These are phyloP conservation scores for Anthonomus grandis DNA, from an alignment of 1,140 invertebrate genomes.

Conservation along the genomic window DNA sequence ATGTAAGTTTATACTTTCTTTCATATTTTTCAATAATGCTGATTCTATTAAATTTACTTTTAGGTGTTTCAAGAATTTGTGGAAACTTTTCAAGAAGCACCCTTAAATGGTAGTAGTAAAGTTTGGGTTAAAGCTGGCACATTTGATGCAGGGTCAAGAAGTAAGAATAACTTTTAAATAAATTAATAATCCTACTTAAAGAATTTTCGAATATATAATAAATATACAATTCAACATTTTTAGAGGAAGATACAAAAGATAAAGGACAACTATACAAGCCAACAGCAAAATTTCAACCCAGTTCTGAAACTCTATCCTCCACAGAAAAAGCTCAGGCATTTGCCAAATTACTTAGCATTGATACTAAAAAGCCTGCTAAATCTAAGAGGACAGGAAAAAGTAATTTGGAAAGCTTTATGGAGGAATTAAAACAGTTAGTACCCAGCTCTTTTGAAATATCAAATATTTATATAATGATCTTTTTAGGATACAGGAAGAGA, in stretches of 20 bases:
- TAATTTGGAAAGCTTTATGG: constrained; percentile 73
- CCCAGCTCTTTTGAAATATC: constrained; percentile 1
- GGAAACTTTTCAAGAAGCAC: constrained; percentile 90
- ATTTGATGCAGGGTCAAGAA: constrained; percentile 90
- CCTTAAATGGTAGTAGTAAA: constrained; percentile 74
- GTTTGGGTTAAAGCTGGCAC: constrained; percentile 96
- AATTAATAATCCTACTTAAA: background rate
- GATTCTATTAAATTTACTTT: constrained; percentile 30
- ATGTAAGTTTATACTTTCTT: constrained; percentile 53
- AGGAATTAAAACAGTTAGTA: constrained; percentile 43
- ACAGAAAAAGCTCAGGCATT: constrained; percentile 65
- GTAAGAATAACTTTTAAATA: constrained; percentile 63
- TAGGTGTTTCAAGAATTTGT: constrained; percentile 96
- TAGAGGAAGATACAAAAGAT: constrained; percentile 84
- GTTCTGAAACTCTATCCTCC: constrained; percentile 50
- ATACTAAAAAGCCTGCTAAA: constrained; percentile 62
- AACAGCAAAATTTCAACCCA: constrained; percentile 68
- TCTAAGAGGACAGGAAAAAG: constrained; percentile 87
- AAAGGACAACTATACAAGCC: constrained; percentile 94
- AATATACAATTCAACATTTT: constrained; percentile 2
- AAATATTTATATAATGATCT: constrained; percentile 1
- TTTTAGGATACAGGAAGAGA: constrained; percentile 77
- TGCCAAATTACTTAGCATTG: constrained; percentile 61
- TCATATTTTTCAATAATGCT: background rate
- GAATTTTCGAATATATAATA: background rate